phyloP scores from a whole-genome alignment of 2,888 invertebrate species.

The Eristalinus aeneus region DNA sequence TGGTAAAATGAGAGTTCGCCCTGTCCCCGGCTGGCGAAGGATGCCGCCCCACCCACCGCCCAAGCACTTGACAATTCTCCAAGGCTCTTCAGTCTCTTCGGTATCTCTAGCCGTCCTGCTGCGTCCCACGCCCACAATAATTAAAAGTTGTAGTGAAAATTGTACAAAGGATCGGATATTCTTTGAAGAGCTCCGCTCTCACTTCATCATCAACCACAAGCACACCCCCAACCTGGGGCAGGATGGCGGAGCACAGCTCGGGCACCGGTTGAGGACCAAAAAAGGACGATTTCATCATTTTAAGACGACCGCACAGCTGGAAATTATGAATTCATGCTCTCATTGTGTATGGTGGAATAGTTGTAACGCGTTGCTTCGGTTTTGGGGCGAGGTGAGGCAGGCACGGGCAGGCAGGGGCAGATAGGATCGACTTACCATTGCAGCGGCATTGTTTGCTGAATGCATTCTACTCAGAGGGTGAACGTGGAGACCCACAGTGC shows the following conservation, averaged over 20 bases:
- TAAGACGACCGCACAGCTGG: constrained; percentile 57
- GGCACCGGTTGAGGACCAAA: constrained; percentile 5
- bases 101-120: neutral
- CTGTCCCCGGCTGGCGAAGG: neutral
- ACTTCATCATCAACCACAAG: neutral
- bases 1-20: constrained; percentile 4
- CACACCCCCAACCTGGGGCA: neutral
- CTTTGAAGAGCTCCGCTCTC: constrained; percentile 43
- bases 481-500: neutral
- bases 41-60: neutral
- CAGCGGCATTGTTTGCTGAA: constrained; percentile 45
- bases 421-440: constrained; percentile 19
- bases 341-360: constrained; percentile 40
- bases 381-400: neutral
- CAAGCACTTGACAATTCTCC: neutral
- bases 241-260: neutral
- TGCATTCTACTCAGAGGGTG: constrained; percentile 18
- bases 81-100: neutral
- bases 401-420: neutral
- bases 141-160: constrained; percentile 69
- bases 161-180: constrained; percentile 63
- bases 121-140: constrained; percentile 54
- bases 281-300: constrained; percentile 59
- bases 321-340: constrained; percentile 60
- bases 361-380: constrained; percentile 23